Evolutionary conservation across 2,888 invertebrate species (phyloP), one percentile per base, ranked within the genome.

Genomic region (Hemithea aestivaria): DNA sequence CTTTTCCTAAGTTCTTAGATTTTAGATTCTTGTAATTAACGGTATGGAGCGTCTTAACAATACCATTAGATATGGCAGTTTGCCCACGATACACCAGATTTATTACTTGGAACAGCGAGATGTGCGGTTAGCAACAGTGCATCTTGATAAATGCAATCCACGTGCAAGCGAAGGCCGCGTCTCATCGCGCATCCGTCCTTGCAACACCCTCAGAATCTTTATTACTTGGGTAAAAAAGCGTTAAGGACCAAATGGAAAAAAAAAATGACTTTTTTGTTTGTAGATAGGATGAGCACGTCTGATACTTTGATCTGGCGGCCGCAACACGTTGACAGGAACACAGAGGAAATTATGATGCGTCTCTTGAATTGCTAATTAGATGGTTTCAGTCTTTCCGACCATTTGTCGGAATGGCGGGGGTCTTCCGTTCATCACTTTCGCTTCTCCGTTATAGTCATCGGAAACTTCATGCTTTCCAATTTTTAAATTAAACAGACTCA

Each of bases 111-210:
- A 2, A n/a, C 5, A 16, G 16, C 16, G 5, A 16, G 16, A 16
- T 16, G 16, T 5, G 34, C 39, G 39, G 31, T 30, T 66, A 61
- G 62, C 58, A 66, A 64, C 54, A 62, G 47, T 60, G 59, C 59
- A 58, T 49, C 51, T 33, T 6, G 38, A 45, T 33, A 49, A 69
- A 79, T 78, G 73, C 77, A 68, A 48, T 60, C 58, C 75, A 76
- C 73, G 79, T 67, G 64, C 70, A 59, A 49, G 58, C 68, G 60
- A 77, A 78, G 80, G 79, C 64, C 71, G 56, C 52, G 58, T 34
- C 44, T 61, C 58, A 56, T 56, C 59, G 54, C 56, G 66, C 73
- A 74, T 79, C 76, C 75, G 73, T 65, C 50, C 56, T 41, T 46
- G 48, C 50, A 56, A 67, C 78, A 58, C 63, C 40, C 40, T 59